Conservation (phyloP, 2,797 vertebrate genomes). For the Esox lucius region DNA sequence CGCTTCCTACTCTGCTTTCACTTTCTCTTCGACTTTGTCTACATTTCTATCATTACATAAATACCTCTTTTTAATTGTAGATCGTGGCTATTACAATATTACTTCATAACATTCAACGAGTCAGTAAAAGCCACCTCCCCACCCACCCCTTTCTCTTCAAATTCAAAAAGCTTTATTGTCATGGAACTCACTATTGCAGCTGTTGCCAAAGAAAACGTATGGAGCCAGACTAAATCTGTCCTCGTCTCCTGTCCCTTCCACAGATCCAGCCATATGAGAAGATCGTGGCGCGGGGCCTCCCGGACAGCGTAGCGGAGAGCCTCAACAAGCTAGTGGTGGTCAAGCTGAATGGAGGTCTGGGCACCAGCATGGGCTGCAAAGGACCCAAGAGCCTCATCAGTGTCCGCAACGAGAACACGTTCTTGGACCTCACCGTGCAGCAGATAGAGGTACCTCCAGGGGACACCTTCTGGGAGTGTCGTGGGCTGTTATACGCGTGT, state of each 20-base stretch:
- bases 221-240: not conserved
- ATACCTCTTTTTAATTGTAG: too few relatives aligned
- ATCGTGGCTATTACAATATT: too few relatives aligned
- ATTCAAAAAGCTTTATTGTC: too few relatives aligned
- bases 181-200: too few relatives aligned
- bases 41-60: too few relatives aligned
- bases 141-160: too few relatives aligned
- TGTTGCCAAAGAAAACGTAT: not conserved
- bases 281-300: slow-evolving; percentile 86
- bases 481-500: not conserved
- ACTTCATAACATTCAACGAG: too few relatives aligned
- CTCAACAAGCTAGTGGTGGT: slow-evolving; percentile 96
- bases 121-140: too few relatives aligned
- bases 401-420: slow-evolving; percentile 97
- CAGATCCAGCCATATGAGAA: slow-evolving; percentile 97
- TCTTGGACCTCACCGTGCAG: slow-evolving; percentile 96
- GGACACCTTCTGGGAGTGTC: not conserved
- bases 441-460: slow-evolving; percentile 88
- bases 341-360: slow-evolving; percentile 96
- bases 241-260: slow-evolving; percentile 11
- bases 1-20: too few relatives aligned
- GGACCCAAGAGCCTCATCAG: slow-evolving; percentile 97
- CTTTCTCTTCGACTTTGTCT: too few relatives aligned
- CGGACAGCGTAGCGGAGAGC: slow-evolving; percentile 84
- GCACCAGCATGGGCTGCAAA: slow-evolving; percentile 98